Evolutionary conservation across 2,797 vertebrate genomes (phyloP).

Genomic region (Pteropus rufus): DNA sequence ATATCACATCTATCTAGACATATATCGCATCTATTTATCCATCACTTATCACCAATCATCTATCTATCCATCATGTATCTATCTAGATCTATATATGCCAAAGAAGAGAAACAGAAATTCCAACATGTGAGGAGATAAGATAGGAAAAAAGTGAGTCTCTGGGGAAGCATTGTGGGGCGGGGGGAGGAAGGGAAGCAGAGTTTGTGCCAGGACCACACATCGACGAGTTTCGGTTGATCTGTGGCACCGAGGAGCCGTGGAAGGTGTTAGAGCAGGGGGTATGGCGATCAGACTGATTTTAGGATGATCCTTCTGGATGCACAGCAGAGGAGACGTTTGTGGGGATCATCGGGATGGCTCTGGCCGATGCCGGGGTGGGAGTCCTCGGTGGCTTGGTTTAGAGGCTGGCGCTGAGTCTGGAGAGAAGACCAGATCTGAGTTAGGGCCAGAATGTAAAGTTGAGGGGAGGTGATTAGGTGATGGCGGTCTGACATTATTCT

Average conservation of each 20-base stretch:
- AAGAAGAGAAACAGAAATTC: neutral
- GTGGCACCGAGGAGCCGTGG: neutral
- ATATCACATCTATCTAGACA: neutral
- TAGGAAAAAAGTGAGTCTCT: neutral
- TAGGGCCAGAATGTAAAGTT: neutral
- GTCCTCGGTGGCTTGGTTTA: neutral
- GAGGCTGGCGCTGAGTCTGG: neutral
- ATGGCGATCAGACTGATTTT: neutral
- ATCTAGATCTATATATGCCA: neutral
- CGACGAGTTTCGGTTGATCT: neutral
- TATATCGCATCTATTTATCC: neutral
- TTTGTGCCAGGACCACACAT: neutral
- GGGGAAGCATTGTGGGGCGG: neutral
- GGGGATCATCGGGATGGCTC: neutral
- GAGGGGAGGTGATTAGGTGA: neutral
- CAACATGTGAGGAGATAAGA: neutral
- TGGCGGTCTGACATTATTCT: neutral
- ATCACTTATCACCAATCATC: neutral
- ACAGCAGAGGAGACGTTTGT: neutral
- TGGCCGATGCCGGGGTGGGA: neutral
- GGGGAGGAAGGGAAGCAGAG: neutral
- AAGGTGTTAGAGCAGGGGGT: neutral
- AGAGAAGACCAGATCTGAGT: neutral
- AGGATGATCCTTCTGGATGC: neutral
- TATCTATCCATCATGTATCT: neutral